phyloP scores from a whole-genome alignment of 2,113 vertebrate genomes.

The Sinocyclocheilus grahami region DNA sequence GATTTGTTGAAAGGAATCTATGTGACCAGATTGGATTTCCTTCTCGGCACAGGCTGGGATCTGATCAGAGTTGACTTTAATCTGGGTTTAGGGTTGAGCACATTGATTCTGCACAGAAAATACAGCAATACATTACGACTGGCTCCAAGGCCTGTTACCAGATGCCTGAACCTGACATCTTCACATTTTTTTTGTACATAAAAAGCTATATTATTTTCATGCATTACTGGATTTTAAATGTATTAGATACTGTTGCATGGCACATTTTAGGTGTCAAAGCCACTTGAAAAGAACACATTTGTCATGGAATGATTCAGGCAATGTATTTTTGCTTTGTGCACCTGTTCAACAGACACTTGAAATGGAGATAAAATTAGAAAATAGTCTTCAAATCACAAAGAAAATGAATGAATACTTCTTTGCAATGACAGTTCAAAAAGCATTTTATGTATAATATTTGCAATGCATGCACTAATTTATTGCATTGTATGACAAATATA shows the following conservation, averaged over 20 bases:
- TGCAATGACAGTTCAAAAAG: neutral
- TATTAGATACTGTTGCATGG: neutral
- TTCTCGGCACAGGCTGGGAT: constrained; percentile 34
- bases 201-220: neutral
- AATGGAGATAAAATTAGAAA: neutral
- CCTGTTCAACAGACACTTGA: neutral
- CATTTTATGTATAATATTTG: too few species aligned
- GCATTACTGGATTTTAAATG: neutral
- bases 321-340: neutral
- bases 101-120: constrained; percentile 32
- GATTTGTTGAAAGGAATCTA: constrained; percentile 55
- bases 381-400: neutral
- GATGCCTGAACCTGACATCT: neutral
- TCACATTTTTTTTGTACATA: neutral
- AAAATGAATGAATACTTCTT: neutral
- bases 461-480: too few species aligned
- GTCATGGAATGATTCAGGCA: neutral
- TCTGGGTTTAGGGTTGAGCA: constrained; percentile 46
- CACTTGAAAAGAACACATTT: neutral
- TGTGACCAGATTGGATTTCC: constrained; percentile 61
- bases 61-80: constrained; percentile 60
- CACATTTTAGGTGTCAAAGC: neutral
- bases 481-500: too few species aligned
- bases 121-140: constrained; percentile 28
- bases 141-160: constrained; percentile 13